Conservation (phyloP, 2,888 invertebrate species). For the Charanyca ferruginea region DNA sequence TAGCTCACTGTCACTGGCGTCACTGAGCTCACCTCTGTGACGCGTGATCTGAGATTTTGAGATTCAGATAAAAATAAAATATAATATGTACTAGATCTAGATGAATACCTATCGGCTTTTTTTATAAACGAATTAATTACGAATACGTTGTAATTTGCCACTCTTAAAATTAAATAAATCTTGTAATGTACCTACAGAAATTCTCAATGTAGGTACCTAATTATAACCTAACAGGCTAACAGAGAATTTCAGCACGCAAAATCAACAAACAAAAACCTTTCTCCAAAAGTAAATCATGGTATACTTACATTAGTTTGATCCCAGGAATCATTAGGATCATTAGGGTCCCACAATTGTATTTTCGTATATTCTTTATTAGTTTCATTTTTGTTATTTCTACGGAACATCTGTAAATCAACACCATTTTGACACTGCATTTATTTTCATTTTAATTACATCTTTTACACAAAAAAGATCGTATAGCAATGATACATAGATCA, state of each 20-base stretch:
- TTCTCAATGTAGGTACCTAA: not conserved
- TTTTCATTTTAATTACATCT: slow-evolving; percentile 44
- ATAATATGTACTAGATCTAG: no score
- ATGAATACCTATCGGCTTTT: not conserved
- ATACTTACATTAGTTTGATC: slow-evolving; percentile 68
- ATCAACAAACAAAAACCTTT: not conserved
- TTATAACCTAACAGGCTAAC: not conserved
- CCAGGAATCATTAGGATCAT: slow-evolving; percentile 57
- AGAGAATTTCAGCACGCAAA: not conserved
- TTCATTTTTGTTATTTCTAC: slow-evolving; percentile 77
- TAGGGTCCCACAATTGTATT: slow-evolving; percentile 75
- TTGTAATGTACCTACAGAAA: not conserved
- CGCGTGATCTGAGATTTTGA: slow-evolving; percentile 11
- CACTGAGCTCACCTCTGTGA: slow-evolving; percentile 30
- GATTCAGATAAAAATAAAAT: no score
- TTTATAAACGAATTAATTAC: not conserved
- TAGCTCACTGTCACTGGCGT: no score
- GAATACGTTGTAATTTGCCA: not conserved
- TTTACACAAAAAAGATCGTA: slow-evolving; percentile 31
- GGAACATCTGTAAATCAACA: slow-evolving; percentile 78
- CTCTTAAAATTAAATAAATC: not conserved
- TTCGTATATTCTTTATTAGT: slow-evolving; percentile 74
- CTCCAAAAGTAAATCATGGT: not conserved
- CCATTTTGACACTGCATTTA: slow-evolving; percentile 62
- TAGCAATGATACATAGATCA: not conserved